These are phyloP conservation scores for Eptesicus fuscus DNA, from an alignment of 2,113 vertebrate species.

Conservation along the genomic window DNA sequence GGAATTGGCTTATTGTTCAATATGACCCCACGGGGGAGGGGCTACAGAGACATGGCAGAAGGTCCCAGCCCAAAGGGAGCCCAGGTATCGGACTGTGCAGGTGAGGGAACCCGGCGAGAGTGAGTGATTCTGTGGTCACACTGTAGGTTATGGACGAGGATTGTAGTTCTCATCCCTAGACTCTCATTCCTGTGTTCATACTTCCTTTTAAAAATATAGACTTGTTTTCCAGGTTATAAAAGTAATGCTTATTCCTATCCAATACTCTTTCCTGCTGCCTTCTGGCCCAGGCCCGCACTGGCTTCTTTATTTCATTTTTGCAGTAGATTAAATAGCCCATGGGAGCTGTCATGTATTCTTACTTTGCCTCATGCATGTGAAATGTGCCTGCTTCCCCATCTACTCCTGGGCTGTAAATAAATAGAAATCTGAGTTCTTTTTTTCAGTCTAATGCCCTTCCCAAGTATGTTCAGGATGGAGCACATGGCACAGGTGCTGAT, in stretches of 20 bases:
- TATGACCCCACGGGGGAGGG: not conserved
- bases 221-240: not conserved
- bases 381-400: not conserved
- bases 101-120: not conserved
- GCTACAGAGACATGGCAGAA: not conserved
- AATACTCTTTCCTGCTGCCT: not conserved
- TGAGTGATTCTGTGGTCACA: not conserved
- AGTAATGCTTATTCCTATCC: not conserved
- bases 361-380: not conserved
- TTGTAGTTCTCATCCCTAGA: not conserved
- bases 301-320: conserved; percentile 18
- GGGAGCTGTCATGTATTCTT: not conserved
- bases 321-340: not conserved
- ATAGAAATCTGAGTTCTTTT: not conserved
- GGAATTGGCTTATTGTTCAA: not conserved
- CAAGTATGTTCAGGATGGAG: not conserved
- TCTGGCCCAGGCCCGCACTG: not conserved
- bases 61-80: not conserved
- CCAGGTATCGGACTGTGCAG: fast-evolving
- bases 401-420: not conserved
- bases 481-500: not conserved
- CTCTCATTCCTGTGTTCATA: not conserved
- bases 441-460: not conserved
- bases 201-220: not conserved
- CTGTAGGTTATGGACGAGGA: not conserved